Percentiles rank a stretch among this genome's conserved stretches.
These are phyloP conservation scores for Leptopilina clavipes DNA, from an alignment of 1,140 invertebrate species.

Conservation along the genomic window DNA sequence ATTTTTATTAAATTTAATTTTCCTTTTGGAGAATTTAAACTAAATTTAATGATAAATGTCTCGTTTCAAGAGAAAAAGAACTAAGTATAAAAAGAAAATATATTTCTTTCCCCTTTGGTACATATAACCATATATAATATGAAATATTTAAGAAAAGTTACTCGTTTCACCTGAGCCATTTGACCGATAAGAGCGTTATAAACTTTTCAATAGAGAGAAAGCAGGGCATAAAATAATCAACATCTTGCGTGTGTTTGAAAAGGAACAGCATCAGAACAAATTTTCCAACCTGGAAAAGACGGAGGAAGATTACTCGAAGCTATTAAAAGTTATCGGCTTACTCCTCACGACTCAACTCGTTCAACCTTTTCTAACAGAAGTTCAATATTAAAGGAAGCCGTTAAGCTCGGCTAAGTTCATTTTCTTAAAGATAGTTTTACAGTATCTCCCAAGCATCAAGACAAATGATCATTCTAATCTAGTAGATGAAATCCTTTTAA, in stretches of 20 bases:
- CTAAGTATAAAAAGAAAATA: background rate
- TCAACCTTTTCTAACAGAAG: constrained; percentile 50
- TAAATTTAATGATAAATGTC: too few relatives aligned
- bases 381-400: constrained; percentile 61
- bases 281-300: constrained; percentile 51
- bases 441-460: constrained; percentile 46
- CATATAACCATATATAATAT: background rate
- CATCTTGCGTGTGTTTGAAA: constrained; percentile 11
- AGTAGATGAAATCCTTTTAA: constrained; percentile 9
- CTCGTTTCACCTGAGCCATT: constrained; percentile 10
- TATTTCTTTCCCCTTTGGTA: background rate
- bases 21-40: too few relatives aligned
- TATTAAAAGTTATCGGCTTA: constrained; percentile 63
- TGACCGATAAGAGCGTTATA: constrained; percentile 30
- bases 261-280: constrained; percentile 50
- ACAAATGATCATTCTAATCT: constrained; percentile 52
- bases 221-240: constrained; percentile 33
- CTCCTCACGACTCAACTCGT: constrained; percentile 43
- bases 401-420: constrained; percentile 58
- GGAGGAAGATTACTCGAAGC: constrained; percentile 56
- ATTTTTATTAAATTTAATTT: too few relatives aligned
- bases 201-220: constrained; percentile 26
- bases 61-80: too few relatives aligned
- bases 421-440: constrained; percentile 56
- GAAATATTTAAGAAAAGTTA: background rate